These are phyloP conservation scores for Rhinoderma darwinii DNA, from an alignment of 2,113 vertebrate genomes.

Conservation along the genomic window DNA sequence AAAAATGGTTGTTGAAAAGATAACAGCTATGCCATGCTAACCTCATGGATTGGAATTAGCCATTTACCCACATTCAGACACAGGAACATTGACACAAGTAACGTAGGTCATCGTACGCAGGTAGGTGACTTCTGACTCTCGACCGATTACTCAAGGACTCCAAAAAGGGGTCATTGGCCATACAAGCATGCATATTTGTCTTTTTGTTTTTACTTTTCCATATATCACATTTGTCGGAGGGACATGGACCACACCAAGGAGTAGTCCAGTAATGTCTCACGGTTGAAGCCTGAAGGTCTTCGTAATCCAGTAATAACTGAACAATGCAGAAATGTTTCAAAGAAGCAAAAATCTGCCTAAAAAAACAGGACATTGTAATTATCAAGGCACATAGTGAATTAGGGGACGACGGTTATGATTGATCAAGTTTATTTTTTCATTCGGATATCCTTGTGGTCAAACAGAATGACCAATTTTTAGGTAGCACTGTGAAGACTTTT, in stretches of 20 bases:
- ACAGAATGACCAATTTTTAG: not conserved
- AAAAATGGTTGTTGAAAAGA: not conserved
- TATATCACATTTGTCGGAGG: not conserved
- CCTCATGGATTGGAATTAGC: not conserved
- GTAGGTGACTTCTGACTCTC: not conserved
- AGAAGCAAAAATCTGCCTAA: not conserved
- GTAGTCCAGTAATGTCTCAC: not conserved
- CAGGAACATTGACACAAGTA: not conserved
- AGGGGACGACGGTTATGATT: no score
- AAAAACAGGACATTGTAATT: not conserved
- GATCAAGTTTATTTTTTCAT: not conserved
- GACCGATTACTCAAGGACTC: not conserved
- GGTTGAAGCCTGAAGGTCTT: not conserved
- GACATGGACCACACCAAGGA: not conserved
- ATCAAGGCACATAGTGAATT: not conserved
- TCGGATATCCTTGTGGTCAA: not conserved
- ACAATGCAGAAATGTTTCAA: conserved; percentile 22
- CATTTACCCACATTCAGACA: not conserved
- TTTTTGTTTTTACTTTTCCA: not conserved
- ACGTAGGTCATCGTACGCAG: not conserved
- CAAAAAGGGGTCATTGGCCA: conserved; percentile 5
- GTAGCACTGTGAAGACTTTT: not conserved
- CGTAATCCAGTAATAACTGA: not conserved
- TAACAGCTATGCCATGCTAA: not conserved
- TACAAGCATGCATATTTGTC: not conserved